These are phyloP conservation scores for Brachyalestes nurse DNA, from an alignment of 2,797 vertebrate species.

Conservation along the genomic window DNA sequence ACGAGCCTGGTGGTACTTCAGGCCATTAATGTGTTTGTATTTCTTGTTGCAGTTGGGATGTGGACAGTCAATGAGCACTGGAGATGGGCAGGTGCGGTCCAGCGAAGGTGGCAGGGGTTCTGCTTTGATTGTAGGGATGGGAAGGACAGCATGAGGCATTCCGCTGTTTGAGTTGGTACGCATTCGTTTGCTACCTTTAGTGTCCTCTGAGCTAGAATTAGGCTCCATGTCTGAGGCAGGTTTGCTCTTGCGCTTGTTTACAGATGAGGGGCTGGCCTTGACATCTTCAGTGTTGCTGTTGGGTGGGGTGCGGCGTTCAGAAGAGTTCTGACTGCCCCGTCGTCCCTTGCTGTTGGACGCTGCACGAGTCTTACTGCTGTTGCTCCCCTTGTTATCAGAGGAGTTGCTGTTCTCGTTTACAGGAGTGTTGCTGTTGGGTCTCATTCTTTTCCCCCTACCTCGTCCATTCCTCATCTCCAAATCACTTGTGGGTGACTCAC, in stretches of 20 bases:
- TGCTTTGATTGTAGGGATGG: constrained; percentile 83
- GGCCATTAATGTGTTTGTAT: constrained; percentile 99
- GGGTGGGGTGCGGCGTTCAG: constrained; percentile 91
- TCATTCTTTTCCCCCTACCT: constrained; percentile 94
- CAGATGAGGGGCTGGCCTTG: constrained; percentile 94
- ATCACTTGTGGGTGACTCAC: constrained; percentile 98
- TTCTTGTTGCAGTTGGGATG: constrained; percentile 99
- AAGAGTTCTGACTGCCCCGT: constrained; percentile 95
- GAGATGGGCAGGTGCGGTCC: constrained; percentile 93
- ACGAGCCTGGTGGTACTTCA: constrained; percentile 98
- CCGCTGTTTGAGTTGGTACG: constrained; percentile 92
- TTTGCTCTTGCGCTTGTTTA: constrained; percentile 94
- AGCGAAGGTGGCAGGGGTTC: constrained; percentile 83
- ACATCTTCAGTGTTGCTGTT: constrained; percentile 88
- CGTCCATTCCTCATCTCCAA: constrained; percentile 98
- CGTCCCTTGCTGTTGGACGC: constrained; percentile 96
- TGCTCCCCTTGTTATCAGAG: constrained; percentile 87
- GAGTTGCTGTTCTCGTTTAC: constrained; percentile 88
- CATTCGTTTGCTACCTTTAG: constrained; percentile 97
- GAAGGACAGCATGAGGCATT: constrained; percentile 80
- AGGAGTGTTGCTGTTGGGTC: constrained; percentile 94
- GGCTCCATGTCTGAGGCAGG: constrained; percentile 97
- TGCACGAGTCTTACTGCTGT: constrained; percentile 93
- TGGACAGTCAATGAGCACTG: constrained; percentile 97
- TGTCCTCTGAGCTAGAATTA: constrained; percentile 98